Evolutionary conservation across 2,797 vertebrate genomes (phyloP), one percentile per base, ranked within the genome.

Genomic region (Siniperca scherzeri): DNA sequence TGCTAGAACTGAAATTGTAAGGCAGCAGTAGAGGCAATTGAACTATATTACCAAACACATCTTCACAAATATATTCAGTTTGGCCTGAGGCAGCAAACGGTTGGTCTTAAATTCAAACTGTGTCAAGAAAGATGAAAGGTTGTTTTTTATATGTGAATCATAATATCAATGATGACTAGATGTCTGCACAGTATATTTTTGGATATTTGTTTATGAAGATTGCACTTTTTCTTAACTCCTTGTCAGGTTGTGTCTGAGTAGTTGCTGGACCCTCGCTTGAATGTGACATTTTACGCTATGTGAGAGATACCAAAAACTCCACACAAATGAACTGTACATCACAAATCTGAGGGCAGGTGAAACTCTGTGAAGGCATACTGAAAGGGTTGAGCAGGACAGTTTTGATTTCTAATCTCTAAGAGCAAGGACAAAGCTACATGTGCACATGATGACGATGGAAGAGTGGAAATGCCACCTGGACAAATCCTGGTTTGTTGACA

Each of bases 91-190:
- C 77, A 70, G 44, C 60, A 81, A 82, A 70, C 33, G 42, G 17
- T 77, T 52, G 40, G 59, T 84, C 72, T 64, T 70, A 30, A 67
- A 89, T 70, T 77, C 77, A 80, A 80, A 81, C 69, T 77, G 38
- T 81, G 73, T 73, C 55, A 46, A 71, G 56, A 85, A 46, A 71
- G 56, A 87, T 83, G 72, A 78, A 78, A 80, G 48, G 55, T 52
- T 55, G 2, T 80, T 83, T 36, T 78, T 68, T 46, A 56, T 42
- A 25, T 67, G 42, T 64, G 50, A 59, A 70, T 80, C 10, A 75
- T 72, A 68, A 81, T 79, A 46, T 76, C 77, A 84, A 33, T 73
- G 60, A 80, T 46, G 33, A 55, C 19, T 68, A 3, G 17, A 69
- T 74, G 48, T 68, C 48, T 65, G 75, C 30, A 59, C 42, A 65